Evolutionary conservation across 1,140 invertebrate species (phyloP).

Genomic region (Leptonema lineaticorne): DNA sequence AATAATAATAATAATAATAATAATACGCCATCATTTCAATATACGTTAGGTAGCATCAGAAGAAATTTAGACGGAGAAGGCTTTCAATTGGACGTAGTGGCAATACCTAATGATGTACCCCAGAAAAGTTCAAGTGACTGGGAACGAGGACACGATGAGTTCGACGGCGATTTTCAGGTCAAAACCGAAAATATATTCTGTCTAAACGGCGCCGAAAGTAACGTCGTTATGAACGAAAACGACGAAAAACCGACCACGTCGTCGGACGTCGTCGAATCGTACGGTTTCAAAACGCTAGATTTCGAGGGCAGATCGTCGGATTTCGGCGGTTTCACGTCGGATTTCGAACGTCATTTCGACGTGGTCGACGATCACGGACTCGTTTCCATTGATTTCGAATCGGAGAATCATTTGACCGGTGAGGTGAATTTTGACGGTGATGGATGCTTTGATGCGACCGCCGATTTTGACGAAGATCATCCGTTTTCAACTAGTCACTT

Average conservation of each 20-base stretch:
- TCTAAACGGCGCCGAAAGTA: conserved; percentile 22
- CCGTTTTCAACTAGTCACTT: conserved; percentile 34
- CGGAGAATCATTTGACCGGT: conserved; percentile 26
- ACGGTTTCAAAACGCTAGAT: too few species aligned
- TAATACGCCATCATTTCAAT: conserved; percentile 31
- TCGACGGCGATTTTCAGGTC: conserved; percentile 32
- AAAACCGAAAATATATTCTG: conserved; percentile 39
- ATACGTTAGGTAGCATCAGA: conserved; percentile 38
- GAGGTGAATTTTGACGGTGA: conserved; percentile 30
- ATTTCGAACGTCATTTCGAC: conserved; percentile 24
- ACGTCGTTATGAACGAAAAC: conserved; percentile 11
- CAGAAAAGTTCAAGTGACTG: conserved; percentile 26
- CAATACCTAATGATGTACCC: conserved; percentile 22
- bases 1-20: too few species aligned
- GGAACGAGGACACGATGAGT: conserved; percentile 35
- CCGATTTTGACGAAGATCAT: conserved; percentile 36
- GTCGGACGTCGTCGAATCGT: too few species aligned
- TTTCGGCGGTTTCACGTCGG: conserved; percentile 35
- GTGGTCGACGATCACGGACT: conserved; percentile 25
- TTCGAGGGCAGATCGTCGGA: conserved; percentile 31
- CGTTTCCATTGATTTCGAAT: conserved; percentile 32
- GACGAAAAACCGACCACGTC: conserved; percentile 6
- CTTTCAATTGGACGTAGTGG: conserved; percentile 38
- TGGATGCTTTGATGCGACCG: conserved; percentile 20
- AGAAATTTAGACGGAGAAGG: conserved; percentile 35